Conservation (phyloP, 2,797 vertebrate species). For the Cirrhinus mrigala region DNA sequence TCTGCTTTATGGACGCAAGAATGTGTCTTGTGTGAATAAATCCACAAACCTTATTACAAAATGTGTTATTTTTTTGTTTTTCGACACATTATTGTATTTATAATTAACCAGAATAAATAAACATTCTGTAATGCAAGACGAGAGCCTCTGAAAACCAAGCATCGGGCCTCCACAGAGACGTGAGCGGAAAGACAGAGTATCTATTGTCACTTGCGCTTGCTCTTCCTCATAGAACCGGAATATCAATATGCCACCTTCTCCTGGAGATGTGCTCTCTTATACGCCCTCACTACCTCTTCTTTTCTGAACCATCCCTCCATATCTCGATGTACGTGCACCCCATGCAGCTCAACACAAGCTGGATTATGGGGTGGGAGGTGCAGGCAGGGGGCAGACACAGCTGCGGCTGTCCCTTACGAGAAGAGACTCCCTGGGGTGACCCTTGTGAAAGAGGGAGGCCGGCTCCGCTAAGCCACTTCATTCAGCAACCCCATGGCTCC, state of each 20-base stretch:
- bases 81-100: not conserved
- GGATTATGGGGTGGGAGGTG: conserved; percentile 54
- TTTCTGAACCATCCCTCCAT: conserved; percentile 3
- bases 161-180: conserved; percentile 22
- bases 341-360: conserved; percentile 54
- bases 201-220: conserved; percentile 24
- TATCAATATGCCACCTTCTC: conserved; percentile 35
- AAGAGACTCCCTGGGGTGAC: conserved; percentile 58
- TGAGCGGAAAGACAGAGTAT: conserved; percentile 27
- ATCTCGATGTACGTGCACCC: conserved; percentile 40
- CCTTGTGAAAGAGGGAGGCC: conserved; percentile 42
- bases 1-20: not conserved
- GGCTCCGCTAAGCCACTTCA: conserved; percentile 52
- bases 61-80: too few species aligned
- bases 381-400: conserved; percentile 54
- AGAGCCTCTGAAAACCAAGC: not conserved
- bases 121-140: not conserved
- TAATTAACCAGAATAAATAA: not conserved
- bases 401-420: conserved; percentile 54
- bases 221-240: conserved; percentile 15
- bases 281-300: not conserved
- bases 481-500: conserved; percentile 47
- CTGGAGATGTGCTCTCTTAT: conserved; percentile 18
- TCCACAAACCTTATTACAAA: not conserved
- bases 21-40: not conserved